These are phyloP conservation scores for Parapsyche elsis DNA, from an alignment of 1,140 invertebrate genomes.

Conservation along the genomic window DNA sequence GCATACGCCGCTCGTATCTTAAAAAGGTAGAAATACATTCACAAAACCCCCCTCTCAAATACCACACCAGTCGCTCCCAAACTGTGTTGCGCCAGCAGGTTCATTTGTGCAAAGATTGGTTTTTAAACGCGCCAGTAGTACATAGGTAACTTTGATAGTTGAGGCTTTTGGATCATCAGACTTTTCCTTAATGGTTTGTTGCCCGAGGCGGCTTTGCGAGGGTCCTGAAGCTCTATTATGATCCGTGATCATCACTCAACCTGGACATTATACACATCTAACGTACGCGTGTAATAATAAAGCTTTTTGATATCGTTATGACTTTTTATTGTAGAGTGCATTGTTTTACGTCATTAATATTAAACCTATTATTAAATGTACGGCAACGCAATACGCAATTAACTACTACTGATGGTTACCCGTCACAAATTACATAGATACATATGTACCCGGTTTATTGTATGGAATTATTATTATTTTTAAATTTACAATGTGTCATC, in stretches of 20 bases:
- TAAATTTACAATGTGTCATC: not conserved
- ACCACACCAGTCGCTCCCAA: too few species aligned
- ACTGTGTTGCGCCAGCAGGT: not conserved
- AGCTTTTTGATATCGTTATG: conserved; percentile 22
- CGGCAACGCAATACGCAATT: not conserved
- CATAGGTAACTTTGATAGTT: not conserved
- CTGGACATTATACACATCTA: conserved; percentile 31
- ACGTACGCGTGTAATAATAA: conserved; percentile 3
- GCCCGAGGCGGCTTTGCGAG: not conserved
- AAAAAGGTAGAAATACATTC: not conserved
- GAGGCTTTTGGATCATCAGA: conserved; percentile 28
- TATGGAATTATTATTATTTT: not conserved
- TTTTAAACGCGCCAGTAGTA: not conserved
- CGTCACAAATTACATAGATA: too few species aligned
- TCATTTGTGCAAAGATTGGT: conserved; percentile 3
- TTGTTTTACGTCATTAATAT: conserved; percentile 44
- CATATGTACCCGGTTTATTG: too few species aligned
- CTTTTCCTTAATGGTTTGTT: conserved; percentile 25
- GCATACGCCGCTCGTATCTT: not conserved
- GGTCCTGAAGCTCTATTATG: conserved; percentile 34
- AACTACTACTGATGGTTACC: not conserved
- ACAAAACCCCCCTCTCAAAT: not conserved
- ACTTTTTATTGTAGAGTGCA: conserved; percentile 26
- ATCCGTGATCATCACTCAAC: conserved; percentile 44
- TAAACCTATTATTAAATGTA: conserved; percentile 33